Base-by-base conservation (phyloP, 2,113 vertebrate genomes). In the Austrofundulus limnaeus region DNA sequence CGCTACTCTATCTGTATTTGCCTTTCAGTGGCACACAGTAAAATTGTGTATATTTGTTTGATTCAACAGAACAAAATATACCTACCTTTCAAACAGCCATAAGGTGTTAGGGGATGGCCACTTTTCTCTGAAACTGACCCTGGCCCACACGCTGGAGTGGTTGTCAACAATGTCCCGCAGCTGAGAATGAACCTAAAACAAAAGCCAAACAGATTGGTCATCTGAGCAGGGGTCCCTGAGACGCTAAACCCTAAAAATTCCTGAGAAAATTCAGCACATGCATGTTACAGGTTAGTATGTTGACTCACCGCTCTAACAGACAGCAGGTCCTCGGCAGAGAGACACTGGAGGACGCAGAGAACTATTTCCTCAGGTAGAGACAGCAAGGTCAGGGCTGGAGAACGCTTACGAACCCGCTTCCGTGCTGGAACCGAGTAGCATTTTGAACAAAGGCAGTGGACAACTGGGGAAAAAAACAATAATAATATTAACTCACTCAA, bases 61-160 rank as follows among this genome's bases (percentile, higher is more conserved):
- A 21, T 55, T 55, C 25, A 8, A 57, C 20, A 53, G 20, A 65
- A 51, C n/a, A 15, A n/a, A 25, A n/a, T 48, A 3, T 91, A 98
- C 97, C 94, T 91, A 98, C 97, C 94, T 96, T 91, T 97, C 95
- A 92, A 98, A 99, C 41, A 97, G 93, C 89, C 92, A 94, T 55
- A 97, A 86, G 56, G 92, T 92, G 42, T 86, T 83, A 0, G 94
- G 94, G 52, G 94, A 94, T 14, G 97, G 97, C 97, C 97, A 99
- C 1, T 90, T 82, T 45, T 98, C 96, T 61, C 94, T 94, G 80
- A 98, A 99, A 82, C 87, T 95, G 79, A 95, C 94, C 69, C 91
- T 92, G 0, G 95, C 95, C 97, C 97, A 99, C 11, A 99, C 92
- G 19, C 95, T 97, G 41, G 94, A 90, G 31, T 97, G 95, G 84